Base-by-base conservation (phyloP, 2,888 invertebrate genomes). In the Drosophila birchii region DNA sequence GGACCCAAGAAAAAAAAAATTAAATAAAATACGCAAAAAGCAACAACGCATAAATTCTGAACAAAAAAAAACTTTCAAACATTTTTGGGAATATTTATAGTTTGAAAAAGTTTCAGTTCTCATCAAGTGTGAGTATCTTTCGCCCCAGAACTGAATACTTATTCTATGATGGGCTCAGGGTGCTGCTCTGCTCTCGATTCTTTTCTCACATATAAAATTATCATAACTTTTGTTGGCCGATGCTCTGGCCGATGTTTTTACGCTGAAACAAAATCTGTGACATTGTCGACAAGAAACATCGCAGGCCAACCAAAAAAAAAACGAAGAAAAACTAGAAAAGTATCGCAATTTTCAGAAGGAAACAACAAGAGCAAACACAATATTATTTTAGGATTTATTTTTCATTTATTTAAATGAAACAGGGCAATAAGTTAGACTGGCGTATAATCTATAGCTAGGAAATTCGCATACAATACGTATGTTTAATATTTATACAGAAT, bases 201-300 rank as follows among this genome's bases (percentile, higher is more conserved):
- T 72, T 78, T 76, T 86, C 86, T 76, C 86, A 79, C 86, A 85
- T 79, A 82, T 76, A 73, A 79, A 75, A 76, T 81, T 56, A 81
- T 83, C 78, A 88, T 88, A 82, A 81, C 76, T 81, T 72, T 75
- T 59, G 67, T 41, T 74, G 34, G 51, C 11, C n/a, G n/a, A n/a
- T 45, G 47, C 67, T 41, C 62, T 18, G 32, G 38, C 34, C n/a
- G 49, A 44, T 38, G 43, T 47, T 43, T 41, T 63, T 72, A 60
- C 67, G 75, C 58, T 84, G 89, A 89, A 86, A 86, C 88, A 87
- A 76, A 86, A 86, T 86, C 86, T 85, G 79, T 70, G 88, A 85
- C 88, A 88, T 75, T 89, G 86, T 73, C 87, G 75, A 79, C 71
- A 77, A 82, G 78, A 88, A 36, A 53, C 51, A 81, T 80, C 56